Evolutionary conservation across 2,113 vertebrate genomes (phyloP).

Genomic region (Meles meles): DNA sequence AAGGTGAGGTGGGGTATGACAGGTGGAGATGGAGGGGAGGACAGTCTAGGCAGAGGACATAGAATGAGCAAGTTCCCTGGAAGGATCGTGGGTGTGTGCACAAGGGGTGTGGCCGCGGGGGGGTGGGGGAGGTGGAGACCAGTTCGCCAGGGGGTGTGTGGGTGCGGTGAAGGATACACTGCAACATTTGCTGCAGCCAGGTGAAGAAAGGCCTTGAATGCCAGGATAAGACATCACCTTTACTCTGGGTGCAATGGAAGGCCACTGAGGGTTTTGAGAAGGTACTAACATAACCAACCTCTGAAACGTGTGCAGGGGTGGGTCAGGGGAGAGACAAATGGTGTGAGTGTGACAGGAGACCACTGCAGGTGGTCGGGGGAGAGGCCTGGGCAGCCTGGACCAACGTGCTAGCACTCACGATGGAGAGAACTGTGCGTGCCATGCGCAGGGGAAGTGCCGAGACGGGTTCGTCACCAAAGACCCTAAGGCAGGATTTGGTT

Average conservation of each 20-base stretch:
- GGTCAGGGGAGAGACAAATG: not conserved
- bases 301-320: not conserved
- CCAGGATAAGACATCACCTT: not conserved
- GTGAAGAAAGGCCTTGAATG: not conserved
- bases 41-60: not conserved
- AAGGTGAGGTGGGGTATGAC: not conserved
- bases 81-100: not conserved
- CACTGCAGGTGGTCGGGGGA: not conserved
- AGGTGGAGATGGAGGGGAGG: not conserved
- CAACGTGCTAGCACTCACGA: not conserved
- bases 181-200: too few species aligned
- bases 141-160: not conserved
- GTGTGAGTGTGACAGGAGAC: not conserved
- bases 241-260: not conserved
- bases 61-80: not conserved
- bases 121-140: not conserved
- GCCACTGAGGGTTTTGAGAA: not conserved
- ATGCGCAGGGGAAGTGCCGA: rapidly evolving
- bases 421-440: too few species aligned
- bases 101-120: not conserved
- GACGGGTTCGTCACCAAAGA: not conserved
- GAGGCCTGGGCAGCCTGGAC: too few species aligned
- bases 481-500: not conserved
- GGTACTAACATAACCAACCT: not conserved
- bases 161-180: not conserved